Evolutionary conservation across 2,113 vertebrate genomes (phyloP), one percentile per base, ranked within the genome.

Genomic region (Macrotis lagotis): DNA sequence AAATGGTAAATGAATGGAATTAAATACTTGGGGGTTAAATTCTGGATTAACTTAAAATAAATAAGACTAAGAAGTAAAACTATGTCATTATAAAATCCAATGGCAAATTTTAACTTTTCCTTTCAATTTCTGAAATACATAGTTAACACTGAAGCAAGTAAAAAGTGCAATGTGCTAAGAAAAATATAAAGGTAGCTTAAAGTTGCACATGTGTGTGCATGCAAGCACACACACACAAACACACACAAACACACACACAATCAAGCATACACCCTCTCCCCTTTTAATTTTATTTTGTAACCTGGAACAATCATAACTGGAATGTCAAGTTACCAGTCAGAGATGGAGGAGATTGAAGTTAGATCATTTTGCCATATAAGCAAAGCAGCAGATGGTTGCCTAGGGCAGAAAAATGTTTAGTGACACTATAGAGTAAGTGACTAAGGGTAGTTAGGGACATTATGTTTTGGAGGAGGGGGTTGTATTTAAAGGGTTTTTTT

Each of bases 311-410:
- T 96, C 44, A 66, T 91, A 1, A 5, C 10, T 95, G 8, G 12
- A 59, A 52, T 93, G 14, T 11, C 1, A 37, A 92, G 49, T 93
- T 95, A 49, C 51, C 8, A 0, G 1, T 44, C 44, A 88, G 89
- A 83, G 88, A 93, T 37, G 93, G 92, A 94, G 31, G 59, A 37
- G 16, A 22, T 44, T 91, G 90, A 88, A 90, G 66, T n/a, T 1
- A 25, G 51, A 50, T 37, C 7, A 24, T 74, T 95, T 26, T 88
- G 44, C 28, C 25, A n/a, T 51, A 92, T 92, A 31, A 95, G 50
- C 3, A 22, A 94, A 50, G 95, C n/a, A 66, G 51, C 96, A 96
- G 96, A 94, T 97, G 97, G 95, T 53, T 95, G 96, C 97, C 97
- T 96, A 89, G 51, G 94, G 52, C 97, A 66, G 93, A 31, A 49